These are phyloP conservation scores for Saguinus midas DNA, from an alignment of 2,113 vertebrate genomes.

Conservation along the genomic window DNA sequence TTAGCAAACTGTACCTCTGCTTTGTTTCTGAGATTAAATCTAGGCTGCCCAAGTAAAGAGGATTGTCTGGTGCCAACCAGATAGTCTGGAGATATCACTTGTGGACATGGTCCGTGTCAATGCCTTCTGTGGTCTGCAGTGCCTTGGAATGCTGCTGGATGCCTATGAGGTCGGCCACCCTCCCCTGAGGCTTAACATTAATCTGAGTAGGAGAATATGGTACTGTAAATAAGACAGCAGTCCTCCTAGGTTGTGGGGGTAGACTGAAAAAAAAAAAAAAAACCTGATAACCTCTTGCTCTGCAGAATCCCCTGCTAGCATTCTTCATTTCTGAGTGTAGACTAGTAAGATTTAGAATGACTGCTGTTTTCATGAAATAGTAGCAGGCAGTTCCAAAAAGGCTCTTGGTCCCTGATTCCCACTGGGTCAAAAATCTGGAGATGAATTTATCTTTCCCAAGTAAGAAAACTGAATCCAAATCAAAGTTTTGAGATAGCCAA, in stretches of 20 bases:
- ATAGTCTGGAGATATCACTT: not conserved
- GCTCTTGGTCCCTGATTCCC: not conserved
- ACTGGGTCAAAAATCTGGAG: not conserved
- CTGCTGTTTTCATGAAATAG: not conserved
- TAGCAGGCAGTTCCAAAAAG: not conserved
- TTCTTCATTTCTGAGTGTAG: slow-evolving; percentile 1
- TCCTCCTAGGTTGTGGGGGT: not conserved
- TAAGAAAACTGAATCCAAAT: not conserved
- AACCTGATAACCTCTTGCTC: slow-evolving; percentile 30
- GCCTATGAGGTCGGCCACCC: not conserved
- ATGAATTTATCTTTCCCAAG: not conserved
- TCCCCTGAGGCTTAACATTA: not conserved
- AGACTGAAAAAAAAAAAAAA: not conserved
- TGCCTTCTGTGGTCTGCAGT: not conserved
- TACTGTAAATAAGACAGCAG: not conserved
- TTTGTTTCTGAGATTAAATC: not conserved
- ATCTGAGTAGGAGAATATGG: not conserved
- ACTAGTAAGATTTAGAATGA: not conserved
- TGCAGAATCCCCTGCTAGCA: not conserved
- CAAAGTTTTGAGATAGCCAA: not conserved
- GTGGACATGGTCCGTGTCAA: not conserved
- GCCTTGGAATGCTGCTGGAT: not conserved
- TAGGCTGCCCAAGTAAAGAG: not conserved
- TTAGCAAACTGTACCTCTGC: not conserved
- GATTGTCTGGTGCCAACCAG: slow-evolving; percentile 9